phyloP scores from a whole-genome alignment of 1,140 invertebrate species.

The Drosophila mojavensis region DNA sequence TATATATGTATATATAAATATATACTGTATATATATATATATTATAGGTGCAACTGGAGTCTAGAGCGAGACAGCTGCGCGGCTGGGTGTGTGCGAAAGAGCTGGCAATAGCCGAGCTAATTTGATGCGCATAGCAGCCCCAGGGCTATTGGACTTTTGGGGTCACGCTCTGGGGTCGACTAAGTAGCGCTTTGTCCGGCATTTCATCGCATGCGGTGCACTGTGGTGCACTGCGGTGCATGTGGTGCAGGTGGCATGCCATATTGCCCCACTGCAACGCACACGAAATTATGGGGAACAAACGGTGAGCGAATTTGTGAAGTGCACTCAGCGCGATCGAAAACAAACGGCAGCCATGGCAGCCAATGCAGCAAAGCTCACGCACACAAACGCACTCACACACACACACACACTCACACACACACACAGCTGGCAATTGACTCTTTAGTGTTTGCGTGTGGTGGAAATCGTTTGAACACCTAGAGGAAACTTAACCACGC shows the following conservation, averaged over 20 bases:
- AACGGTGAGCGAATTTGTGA: slow-evolving; percentile 28
- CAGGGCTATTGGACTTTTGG: too few relatives aligned
- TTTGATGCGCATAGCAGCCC: slow-evolving; percentile 2
- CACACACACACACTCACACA: too few relatives aligned
- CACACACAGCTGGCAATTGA: slow-evolving; percentile 2
- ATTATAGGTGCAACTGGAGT: not conserved
- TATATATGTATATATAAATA: not conserved
- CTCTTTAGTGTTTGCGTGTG: not conserved
- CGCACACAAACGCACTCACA: not conserved
- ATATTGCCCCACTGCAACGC: not conserved
- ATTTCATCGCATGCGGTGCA: too few relatives aligned
- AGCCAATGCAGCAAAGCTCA: slow-evolving; percentile 1
- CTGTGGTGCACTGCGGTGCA: slow-evolving; percentile 7
- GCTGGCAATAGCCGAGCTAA: not conserved
- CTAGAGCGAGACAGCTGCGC: not conserved
- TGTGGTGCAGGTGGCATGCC: slow-evolving; percentile 9
- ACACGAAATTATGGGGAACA: not conserved
- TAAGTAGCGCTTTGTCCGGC: slow-evolving; percentile 9
- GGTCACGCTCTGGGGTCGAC: not conserved
- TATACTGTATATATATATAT: too few relatives aligned
- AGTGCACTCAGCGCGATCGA: slow-evolving; percentile 28
- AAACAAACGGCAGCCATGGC: slow-evolving; percentile 7
- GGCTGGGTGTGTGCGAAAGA: too few relatives aligned
- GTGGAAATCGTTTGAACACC: slow-evolving; percentile 19
- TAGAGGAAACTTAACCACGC: not conserved